phyloP scores from a whole-genome alignment of 2,113 vertebrate genomes.

The Cygnus atratus region DNA sequence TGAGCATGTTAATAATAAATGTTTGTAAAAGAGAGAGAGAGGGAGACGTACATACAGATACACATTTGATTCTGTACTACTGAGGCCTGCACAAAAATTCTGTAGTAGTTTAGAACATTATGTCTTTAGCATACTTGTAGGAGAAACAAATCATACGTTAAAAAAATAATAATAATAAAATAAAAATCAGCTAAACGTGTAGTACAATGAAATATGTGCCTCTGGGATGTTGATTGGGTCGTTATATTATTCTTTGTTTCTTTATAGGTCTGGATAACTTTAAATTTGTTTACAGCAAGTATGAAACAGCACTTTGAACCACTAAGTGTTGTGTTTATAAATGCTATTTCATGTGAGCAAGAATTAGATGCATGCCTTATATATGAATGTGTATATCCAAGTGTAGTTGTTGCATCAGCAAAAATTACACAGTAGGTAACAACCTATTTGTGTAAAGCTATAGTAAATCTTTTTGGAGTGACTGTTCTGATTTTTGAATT shows the following conservation, averaged over 20 bases:
- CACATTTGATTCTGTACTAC: background rate
- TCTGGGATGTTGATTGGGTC: accelerated
- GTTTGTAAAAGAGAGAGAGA: background rate
- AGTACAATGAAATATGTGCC: background rate
- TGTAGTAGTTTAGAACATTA: background rate
- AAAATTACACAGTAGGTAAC: background rate
- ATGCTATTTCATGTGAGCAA: background rate
- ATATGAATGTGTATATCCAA: background rate
- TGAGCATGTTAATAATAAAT: background rate
- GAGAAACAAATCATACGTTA: background rate
- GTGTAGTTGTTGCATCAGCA: background rate
- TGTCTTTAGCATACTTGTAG: background rate
- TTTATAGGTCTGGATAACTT: background rate
- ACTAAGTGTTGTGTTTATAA: background rate
- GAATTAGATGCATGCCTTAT: background rate
- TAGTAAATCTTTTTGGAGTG: background rate
- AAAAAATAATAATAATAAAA: background rate
- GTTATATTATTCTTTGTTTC: background rate
- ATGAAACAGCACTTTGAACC: background rate
- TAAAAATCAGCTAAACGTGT: background rate
- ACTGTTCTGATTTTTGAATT: background rate
- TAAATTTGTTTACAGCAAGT: background rate
- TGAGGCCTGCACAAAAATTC: background rate
- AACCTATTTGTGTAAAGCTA: background rate
- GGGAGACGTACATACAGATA: background rate